phyloP scores from a whole-genome alignment of 1,140 invertebrate species.

The Helicoverpa armigera region DNA sequence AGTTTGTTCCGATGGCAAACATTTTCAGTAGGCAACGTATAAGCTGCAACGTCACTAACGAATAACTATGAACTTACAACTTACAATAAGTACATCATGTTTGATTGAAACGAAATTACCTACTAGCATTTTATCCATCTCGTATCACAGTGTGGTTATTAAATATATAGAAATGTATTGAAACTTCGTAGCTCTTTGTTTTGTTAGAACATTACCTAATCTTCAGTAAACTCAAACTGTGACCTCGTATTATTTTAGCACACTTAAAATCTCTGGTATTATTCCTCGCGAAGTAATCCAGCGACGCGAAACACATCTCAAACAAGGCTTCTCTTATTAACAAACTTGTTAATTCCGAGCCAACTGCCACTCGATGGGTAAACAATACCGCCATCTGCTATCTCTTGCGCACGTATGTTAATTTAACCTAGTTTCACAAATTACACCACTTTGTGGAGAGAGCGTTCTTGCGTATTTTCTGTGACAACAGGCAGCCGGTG shows the following conservation, averaged over 20 bases:
- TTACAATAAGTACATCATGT: too few species aligned
- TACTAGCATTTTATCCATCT: too few species aligned
- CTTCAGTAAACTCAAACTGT: background rate
- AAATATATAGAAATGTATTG: too few species aligned
- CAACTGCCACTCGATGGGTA: conserved; percentile 52
- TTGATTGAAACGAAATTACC: too few species aligned
- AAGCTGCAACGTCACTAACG: too few species aligned
- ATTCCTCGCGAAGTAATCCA: conserved; percentile 15
- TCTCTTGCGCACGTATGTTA: conserved; percentile 52
- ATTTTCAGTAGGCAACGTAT: too few species aligned
- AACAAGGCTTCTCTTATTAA: conserved; percentile 55
- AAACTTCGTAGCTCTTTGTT: too few species aligned
- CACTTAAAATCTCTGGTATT: background rate
- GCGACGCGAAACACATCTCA: conserved; percentile 27
- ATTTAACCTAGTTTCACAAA: conserved; percentile 54
- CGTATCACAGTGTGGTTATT: too few species aligned
- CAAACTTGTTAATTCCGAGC: conserved; percentile 56
- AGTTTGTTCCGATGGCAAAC: too few species aligned
- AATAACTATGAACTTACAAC: too few species aligned
- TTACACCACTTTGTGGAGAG: conserved; percentile 32
- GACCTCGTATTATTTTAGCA: conserved; percentile 3
- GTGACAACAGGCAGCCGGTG: conserved; percentile 37
- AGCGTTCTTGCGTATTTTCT: conserved; percentile 44
- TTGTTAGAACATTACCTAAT: background rate
- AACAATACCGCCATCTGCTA: conserved; percentile 45